phyloP scores from a whole-genome alignment of 2,888 invertebrate species.

The Protophormia terraenovae region DNA sequence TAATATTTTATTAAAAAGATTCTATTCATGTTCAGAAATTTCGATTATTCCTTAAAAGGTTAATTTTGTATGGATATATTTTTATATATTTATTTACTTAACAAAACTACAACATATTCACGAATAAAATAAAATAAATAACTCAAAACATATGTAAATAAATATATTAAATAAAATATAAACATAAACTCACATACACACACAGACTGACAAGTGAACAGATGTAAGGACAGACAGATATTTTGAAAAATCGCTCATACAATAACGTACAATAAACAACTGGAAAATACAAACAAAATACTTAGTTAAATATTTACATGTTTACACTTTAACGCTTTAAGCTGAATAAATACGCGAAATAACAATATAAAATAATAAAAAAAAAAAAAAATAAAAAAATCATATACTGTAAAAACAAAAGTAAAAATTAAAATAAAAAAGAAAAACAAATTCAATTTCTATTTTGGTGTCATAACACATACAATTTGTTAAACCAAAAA shows the following conservation, averaged over 20 bases:
- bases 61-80: neutral
- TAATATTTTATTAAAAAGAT: too few relatives aligned
- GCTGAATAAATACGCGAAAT: neutral
- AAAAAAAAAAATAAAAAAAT: neutral
- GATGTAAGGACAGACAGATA: neutral
- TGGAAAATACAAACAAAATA: conserved; percentile 6
- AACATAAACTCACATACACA: too few relatives aligned
- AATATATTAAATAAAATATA: conserved; percentile 14
- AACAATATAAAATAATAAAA: neutral
- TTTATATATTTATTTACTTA: neutral
- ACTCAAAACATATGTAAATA: conserved; percentile 34
- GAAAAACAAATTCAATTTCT: neutral
- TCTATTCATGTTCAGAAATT: too few relatives aligned
- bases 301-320: conserved; percentile 49
- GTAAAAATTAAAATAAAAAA: neutral
- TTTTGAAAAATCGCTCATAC: neutral
- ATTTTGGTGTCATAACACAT: neutral
- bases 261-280: conserved; percentile 1
- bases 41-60: too few relatives aligned
- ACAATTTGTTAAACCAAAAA: neutral
- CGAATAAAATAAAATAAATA: conserved; percentile 34
- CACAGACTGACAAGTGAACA: neutral
- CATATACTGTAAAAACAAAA: neutral
- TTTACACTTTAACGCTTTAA: conserved; percentile 44
- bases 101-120: neutral